Base-by-base conservation (phyloP, 2,113 vertebrate genomes). In the Carassius auratus region DNA sequence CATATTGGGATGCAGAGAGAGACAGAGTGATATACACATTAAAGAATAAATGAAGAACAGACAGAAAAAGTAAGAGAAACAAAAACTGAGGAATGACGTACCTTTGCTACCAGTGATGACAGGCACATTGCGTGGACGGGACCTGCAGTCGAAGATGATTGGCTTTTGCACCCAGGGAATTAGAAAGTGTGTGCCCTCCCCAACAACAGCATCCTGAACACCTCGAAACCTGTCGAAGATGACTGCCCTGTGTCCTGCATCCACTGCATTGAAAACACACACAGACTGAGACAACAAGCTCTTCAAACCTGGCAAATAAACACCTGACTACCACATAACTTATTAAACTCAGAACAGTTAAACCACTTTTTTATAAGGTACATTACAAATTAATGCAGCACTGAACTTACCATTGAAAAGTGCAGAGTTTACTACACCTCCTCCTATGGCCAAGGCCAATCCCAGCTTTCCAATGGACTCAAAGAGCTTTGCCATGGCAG, bases 41-140 rank as follows among this genome's bases (percentile, higher is more conserved):
- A 76, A 55, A 33, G 23, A 76, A 55, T 19, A 74, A 45, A 73
- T 19, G 19, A 75, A 57, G 52, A 71, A 68, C n/a, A 45, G 3
- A 15, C 30, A 33, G 14, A 55, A 14, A 68, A 13, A 33, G 61
- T 5, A 42, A 3, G 2, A 17, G 33, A 55, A 38, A 15, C 15
- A 15, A 52, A 52, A 14, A 17, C 52, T 5, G 15, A 15, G 52
- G 55, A n/a, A 14, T 21, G 4, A 59, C 17, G 8, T 84, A 99
- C 98, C 97, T 98, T 99, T 99, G 91, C 98, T 99, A 75, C 98
- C 97, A 4, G 98, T 99, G 92, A 99, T 96, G 12, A 99, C 98
- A 0, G 98, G 98, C n/a, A 99, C 92, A 1, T 99, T 99, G 8
- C 98, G 97, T 62, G 98, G 98, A 17, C 97, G 96, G n/a, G 98